These are phyloP conservation scores for Coelopa frigida DNA, from an alignment of 1,140 invertebrate species.

Conservation along the genomic window DNA sequence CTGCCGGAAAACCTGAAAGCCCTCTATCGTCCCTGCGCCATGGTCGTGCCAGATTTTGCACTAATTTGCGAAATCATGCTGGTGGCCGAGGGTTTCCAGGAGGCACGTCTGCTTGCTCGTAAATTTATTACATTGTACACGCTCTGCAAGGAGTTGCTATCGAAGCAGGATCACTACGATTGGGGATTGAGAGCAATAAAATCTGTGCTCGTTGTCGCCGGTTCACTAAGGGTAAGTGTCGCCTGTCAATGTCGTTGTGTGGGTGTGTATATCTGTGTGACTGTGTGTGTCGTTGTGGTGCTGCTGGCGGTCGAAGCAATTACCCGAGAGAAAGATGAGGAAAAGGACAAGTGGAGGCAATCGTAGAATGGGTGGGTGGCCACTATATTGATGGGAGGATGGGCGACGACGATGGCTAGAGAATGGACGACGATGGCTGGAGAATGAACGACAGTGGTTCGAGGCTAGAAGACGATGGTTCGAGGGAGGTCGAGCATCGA, in stretches of 20 bases:
- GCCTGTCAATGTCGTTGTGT: too few relatives aligned
- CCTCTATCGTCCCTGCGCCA: constrained; percentile 71
- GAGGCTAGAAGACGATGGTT: too few relatives aligned
- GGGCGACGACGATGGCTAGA: too few relatives aligned
- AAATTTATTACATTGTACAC: constrained; percentile 90
- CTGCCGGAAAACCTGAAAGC: constrained; percentile 49
- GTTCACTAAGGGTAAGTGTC: constrained; percentile 59
- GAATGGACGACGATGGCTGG: too few relatives aligned
- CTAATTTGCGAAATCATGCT: constrained; percentile 92
- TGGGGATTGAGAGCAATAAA: constrained; percentile 91
- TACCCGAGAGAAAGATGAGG: too few relatives aligned
- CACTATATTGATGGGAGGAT: too few relatives aligned
- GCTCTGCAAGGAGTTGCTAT: constrained; percentile 77
- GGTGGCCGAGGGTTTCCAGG: constrained; percentile 86
- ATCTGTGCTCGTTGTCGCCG: constrained; percentile 85
- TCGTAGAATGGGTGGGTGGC: too few relatives aligned
- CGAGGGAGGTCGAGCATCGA: too few relatives aligned
- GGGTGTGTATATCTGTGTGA: neutral
- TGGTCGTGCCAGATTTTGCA: constrained; percentile 91
- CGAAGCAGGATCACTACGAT: constrained; percentile 92
- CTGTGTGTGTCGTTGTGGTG: neutral
- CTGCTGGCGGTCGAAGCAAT: too few relatives aligned
- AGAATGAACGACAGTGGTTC: too few relatives aligned
- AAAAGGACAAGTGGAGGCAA: too few relatives aligned
- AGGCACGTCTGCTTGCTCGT: constrained; percentile 74